A percentile compares a stretch with the other conserved stretches of the same genome.
These are phyloP conservation scores for Panagrolaimus sp. DNA, from an alignment of 1,140 invertebrate species.

Conservation along the genomic window DNA sequence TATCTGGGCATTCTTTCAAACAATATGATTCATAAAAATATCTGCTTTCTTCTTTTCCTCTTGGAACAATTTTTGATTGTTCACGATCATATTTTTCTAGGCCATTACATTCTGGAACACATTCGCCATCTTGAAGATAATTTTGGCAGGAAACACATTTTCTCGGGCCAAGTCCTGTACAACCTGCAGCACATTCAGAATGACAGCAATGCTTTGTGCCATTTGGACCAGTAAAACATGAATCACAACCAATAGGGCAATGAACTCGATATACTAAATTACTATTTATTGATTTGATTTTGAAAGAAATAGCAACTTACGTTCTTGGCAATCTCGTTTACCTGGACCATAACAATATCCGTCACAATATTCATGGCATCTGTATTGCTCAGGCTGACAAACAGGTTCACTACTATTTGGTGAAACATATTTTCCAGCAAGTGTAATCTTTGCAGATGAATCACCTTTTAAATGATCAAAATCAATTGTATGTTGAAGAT, in stretches of 20 bases:
- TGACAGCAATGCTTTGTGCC: neutral
- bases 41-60: neutral
- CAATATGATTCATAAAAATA: slow-evolving; percentile 4
- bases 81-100: neutral
- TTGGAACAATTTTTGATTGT: neutral
- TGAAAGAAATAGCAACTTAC: too few relatives aligned
- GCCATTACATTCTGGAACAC: neutral
- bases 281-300: too few relatives aligned
- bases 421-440: too few relatives aligned
- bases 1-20: neutral
- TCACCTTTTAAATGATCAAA: neutral
- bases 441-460: neutral
- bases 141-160: slow-evolving; percentile 2
- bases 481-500: neutral
- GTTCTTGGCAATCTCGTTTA: neutral
- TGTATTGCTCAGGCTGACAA: neutral
- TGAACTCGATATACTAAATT: neutral
- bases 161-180: neutral
- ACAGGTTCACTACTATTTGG: too few relatives aligned
- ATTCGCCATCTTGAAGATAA: neutral
- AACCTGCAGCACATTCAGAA: neutral
- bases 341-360: neutral
- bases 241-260: slow-evolving; percentile 1
- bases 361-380: neutral
- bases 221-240: neutral